phyloP scores from a whole-genome alignment of 2,888 invertebrate genomes.

The Timema podura region DNA sequence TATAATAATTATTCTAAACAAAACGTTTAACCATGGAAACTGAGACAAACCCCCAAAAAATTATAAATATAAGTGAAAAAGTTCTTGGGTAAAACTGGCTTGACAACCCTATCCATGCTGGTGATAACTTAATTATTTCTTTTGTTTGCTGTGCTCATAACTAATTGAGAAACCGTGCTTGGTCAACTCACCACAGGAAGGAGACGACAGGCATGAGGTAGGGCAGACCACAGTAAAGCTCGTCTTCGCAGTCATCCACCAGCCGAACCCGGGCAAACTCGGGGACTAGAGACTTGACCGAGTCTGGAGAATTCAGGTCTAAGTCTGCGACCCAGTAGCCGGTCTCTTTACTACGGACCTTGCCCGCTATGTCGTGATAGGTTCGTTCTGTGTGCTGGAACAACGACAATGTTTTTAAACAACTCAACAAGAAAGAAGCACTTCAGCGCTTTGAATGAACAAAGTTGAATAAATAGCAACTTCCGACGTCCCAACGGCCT shows the following conservation, averaged over 20 bases:
- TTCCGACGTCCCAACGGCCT: too few relatives aligned
- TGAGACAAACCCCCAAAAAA: too few relatives aligned
- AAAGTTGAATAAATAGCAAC: too few relatives aligned
- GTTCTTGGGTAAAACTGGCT: too few relatives aligned
- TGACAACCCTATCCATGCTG: too few relatives aligned
- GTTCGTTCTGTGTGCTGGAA: conserved; percentile 60
- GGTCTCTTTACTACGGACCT: conserved; percentile 48
- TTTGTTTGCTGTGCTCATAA: not conserved
- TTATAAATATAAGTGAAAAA: too few relatives aligned
- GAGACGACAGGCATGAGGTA: conserved; percentile 71
- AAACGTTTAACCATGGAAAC: too few relatives aligned
- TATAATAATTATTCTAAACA: too few relatives aligned
- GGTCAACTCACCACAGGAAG: conserved; percentile 54
- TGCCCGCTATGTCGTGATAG: conserved; percentile 52
- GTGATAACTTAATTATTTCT: not conserved
- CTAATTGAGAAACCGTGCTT: not conserved
- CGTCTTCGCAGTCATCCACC: conserved; percentile 55
- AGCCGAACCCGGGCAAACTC: conserved; percentile 49
- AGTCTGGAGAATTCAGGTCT: conserved; percentile 67
- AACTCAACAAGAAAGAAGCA: too few relatives aligned
- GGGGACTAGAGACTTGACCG: conserved; percentile 53
- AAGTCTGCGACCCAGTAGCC: conserved; percentile 71
- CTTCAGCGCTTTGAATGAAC: too few relatives aligned
- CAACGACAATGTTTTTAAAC: too few relatives aligned
- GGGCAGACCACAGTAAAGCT: conserved; percentile 74